A percentile compares a stretch with the other conserved stretches of the same genome.
Conservation (phyloP, 2,113 vertebrate genomes). For the Todiramphus chloris region DNA sequence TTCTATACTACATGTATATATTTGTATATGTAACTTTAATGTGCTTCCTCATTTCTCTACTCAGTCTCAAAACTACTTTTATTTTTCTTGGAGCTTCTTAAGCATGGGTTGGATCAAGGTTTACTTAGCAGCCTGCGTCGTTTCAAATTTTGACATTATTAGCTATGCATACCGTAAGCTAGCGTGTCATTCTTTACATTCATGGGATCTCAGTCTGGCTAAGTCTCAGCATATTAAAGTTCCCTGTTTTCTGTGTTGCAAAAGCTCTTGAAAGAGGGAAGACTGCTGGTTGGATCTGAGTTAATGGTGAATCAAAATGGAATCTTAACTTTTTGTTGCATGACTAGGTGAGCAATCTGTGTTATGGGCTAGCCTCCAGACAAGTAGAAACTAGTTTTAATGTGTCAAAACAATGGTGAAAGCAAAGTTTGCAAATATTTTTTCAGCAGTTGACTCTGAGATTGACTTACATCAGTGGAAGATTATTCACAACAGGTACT, state of each 20-base stretch:
- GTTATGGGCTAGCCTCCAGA: not conserved
- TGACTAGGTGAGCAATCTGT: not conserved
- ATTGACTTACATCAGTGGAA: not conserved
- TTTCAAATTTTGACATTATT: not conserved
- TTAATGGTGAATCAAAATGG: not conserved
- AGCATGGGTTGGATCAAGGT: not conserved
- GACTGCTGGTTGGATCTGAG: not conserved
- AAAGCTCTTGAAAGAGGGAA: not conserved
- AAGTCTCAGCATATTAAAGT: not conserved
- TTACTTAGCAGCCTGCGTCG: not conserved
- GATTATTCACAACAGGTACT: not conserved
- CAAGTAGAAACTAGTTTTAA: constrained; percentile 8
- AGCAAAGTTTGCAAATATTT: not conserved
- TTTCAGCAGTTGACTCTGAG: not conserved
- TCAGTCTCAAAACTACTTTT: not conserved
- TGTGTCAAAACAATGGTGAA: constrained; percentile 15
- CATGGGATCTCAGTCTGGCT: not conserved
- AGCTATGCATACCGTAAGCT: not conserved
- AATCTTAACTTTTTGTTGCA: not conserved
- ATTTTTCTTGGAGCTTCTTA: not conserved
- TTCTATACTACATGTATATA: accelerated
- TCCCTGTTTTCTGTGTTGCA: not conserved
- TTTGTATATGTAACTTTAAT: accelerated
- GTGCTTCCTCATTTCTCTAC: not conserved
- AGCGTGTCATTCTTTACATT: not conserved